Evolutionary conservation across 1,140 invertebrate species (phyloP), one percentile per base, ranked within the genome.

Genomic region (Rhagoletis zephyria): DNA sequence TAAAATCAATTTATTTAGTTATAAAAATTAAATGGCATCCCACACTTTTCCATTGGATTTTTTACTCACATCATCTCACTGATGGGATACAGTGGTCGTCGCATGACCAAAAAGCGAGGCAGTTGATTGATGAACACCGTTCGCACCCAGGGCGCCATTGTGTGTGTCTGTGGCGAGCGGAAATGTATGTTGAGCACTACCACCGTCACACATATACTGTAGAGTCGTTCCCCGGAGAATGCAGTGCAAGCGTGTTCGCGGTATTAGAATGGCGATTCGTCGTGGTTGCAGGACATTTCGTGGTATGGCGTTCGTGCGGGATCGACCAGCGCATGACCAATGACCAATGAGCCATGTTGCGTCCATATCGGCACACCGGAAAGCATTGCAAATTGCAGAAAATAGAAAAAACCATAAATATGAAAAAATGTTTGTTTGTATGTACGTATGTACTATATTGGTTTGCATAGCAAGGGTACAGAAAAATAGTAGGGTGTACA

Each of bases 141-240:
- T 85, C 97, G 95, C 85, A 99, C 97, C 98, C 98, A 99, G 40
- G 98, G 97, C 48, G 98, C 96, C 98, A 99, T 99, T 85, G 96
- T 96, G 94, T 99, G 98, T 45, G 98, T 99, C 91, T 99, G 98
- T 85, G 99, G 98, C 87, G 98, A 99, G 64, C 98, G 96, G 94
- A 99, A 99, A 94, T 99, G 98, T 86, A 99, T 97, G 94, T 99
- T 99, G 67, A 99, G 95, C 59, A 99, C 98, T 89, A 99, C 96
- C 88, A 99, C 98, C 48, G 99, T 99, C 89, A 99, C 97, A 93
- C 98, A 98, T 94, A 99, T 99, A 94, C 97, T 98, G 95, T 61
- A n/a, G 30, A 30, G 30, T 45, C 59, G 14, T 40, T 42, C 51
- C 30, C 7, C n/a, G 19, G 2, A 48, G 67, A 14, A 6, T 4